phyloP scores from a whole-genome alignment of 2,113 vertebrate genomes.

The Campylomormyrus numenius region DNA sequence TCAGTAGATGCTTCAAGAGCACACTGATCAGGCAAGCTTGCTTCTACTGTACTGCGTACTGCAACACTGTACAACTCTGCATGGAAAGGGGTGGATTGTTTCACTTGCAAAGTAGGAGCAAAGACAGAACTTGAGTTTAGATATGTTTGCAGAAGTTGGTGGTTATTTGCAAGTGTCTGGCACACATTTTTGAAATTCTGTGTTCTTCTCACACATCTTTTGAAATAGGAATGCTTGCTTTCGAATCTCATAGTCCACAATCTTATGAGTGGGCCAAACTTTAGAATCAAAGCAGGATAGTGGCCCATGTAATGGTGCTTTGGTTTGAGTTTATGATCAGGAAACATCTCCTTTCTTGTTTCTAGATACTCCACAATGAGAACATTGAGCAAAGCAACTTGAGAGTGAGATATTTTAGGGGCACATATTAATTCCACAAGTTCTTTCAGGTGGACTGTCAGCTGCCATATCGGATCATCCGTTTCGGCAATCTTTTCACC shows the following conservation, averaged over 20 bases:
- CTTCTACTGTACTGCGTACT: constrained; percentile 23
- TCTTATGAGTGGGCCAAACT: constrained; percentile 14
- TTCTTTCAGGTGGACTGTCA: constrained; percentile 24
- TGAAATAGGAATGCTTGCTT: constrained; percentile 31
- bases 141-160: constrained; percentile 24
- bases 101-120: constrained; percentile 21
- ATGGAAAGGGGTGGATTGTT: constrained; percentile 22
- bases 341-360: constrained; percentile 26
- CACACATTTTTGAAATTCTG: constrained; percentile 32
- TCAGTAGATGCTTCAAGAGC: constrained; percentile 10
- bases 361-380: constrained; percentile 24
- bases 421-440: constrained; percentile 28
- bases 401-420: constrained; percentile 17
- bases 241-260: constrained; percentile 33
- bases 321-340: constrained; percentile 24
- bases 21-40: neutral
- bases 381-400: constrained; percentile 19
- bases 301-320: constrained; percentile 33
- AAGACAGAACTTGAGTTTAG: constrained; percentile 23
- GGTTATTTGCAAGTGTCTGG: constrained; percentile 26
- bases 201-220: constrained; percentile 25
- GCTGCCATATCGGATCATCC: constrained; percentile 20
- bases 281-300: constrained; percentile 26
- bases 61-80: constrained; percentile 21
- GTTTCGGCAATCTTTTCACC: constrained; percentile 19